Base-by-base conservation (phyloP, 2,888 invertebrate genomes). In the Catocala nupta region DNA sequence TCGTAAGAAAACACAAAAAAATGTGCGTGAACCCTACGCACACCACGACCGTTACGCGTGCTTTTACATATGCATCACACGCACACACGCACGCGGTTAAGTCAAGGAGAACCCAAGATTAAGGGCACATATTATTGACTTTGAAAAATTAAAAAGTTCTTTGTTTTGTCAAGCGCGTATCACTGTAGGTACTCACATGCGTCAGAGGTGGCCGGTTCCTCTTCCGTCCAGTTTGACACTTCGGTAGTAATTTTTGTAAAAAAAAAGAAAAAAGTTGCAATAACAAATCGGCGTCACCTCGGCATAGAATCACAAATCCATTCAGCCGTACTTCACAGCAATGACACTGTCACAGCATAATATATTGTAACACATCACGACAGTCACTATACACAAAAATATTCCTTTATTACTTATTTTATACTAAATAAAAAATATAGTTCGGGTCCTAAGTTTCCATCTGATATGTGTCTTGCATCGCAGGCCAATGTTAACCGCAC, bases 211-310 rank as follows among this genome's bases (percentile, higher is more conserved):
- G 92, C 87, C 89, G 91, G 88, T 80, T 90, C 93, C 88, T 90
- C 93, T 86, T 93, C 93, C 90, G 90, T 93, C 93, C 93, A 94
- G 93, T 91, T 93, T 92, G 93, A 92, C 91, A 94, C 92, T 90
- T 93, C 83, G 93, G 93, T 91, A 89, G 92, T 90, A 94, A 94
- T 94, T 93, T 93, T 93, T 74, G 77, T 74, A 71, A 88, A 84
- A 83, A 86, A 88, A 88, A 91, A 86, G 84, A 87, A 89, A 89
- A 90, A 88, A 88, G 88, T 87, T 85, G 84, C 86, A 87, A 89
- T 80, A 76, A 81, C 84, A 83, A 88, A 82, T 78, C 73, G 88
- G 89, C 90, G 91, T 89, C 88, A 90, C 88, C 85, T 84, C 78
- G 48, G 54, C 92, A 91, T 88, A 80, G 78, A 87, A 85, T 83